phyloP scores from a whole-genome alignment of 30 jellyfish, hydroid and myxozoan genomes.

The Aurelia sp. region DNA sequence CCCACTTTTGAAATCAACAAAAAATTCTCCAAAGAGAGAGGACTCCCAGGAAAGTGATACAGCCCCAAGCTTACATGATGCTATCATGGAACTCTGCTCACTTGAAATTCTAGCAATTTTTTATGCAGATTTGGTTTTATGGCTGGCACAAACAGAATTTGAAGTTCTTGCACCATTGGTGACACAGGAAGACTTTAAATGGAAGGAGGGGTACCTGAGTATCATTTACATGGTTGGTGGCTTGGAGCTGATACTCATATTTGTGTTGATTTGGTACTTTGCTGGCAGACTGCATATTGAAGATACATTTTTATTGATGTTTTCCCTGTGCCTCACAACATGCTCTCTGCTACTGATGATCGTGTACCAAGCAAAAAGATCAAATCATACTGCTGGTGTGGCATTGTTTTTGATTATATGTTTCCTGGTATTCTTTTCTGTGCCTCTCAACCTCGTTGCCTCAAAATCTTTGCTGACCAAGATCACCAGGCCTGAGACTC shows the following conservation, averaged over 20 bases:
- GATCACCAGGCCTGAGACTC: constrained; percentile 86
- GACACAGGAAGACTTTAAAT: constrained; percentile 93
- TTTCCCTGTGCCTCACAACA: constrained; percentile 84
- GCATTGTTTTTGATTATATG: constrained; percentile 65
- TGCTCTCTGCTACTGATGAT: constrained; percentile 76
- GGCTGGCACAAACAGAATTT: constrained; percentile 98
- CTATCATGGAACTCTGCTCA: constrained; percentile 71
- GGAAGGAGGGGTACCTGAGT: constrained; percentile 90
- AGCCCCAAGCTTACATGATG: constrained; percentile 43
- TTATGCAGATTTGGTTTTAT: constrained; percentile 87
- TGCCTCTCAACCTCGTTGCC: constrained; percentile 95
- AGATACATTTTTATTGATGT: constrained; percentile 73
- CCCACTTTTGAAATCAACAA: constrained; percentile 53
- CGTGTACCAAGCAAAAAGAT: constrained; percentile 75
- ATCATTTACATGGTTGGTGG: constrained; percentile 93
- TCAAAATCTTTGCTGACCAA: constrained; percentile 89
- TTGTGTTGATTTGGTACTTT: constrained; percentile 81
- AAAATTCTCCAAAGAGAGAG: not conserved
- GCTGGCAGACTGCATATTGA: constrained; percentile 63
- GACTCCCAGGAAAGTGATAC: constrained; percentile 19
- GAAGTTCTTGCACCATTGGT: constrained; percentile 95
- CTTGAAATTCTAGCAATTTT: constrained; percentile 81
- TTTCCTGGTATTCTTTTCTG: constrained; percentile 87
- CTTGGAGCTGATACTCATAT: constrained; percentile 74
- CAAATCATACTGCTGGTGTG: constrained; percentile 64